Conservation (phyloP, 2,113 vertebrate genomes). For the Drymodes brunneopygia region DNA sequence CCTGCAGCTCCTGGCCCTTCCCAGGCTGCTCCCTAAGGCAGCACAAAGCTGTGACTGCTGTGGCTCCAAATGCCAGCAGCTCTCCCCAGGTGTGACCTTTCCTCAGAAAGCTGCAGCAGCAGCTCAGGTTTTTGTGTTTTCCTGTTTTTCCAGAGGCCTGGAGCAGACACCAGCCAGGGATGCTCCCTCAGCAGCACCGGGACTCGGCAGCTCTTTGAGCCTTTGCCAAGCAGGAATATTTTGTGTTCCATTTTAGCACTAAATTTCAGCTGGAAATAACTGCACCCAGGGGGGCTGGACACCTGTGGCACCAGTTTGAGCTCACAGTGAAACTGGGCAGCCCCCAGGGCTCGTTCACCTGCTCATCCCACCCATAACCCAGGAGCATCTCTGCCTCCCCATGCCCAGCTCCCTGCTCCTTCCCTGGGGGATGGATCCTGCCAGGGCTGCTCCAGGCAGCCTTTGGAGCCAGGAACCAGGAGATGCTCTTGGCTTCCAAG, state of each 20-base stretch:
- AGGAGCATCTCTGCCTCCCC: background rate
- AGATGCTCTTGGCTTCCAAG: background rate
- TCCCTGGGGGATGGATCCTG: background rate
- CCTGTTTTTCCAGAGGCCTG: background rate
- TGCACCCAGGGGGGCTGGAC: background rate
- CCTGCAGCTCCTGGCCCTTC: background rate
- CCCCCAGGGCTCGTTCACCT: rapidly evolving
- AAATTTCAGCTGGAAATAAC: background rate
- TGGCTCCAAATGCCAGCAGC: background rate
- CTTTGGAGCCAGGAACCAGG: rapidly evolving
- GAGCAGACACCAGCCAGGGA: background rate
- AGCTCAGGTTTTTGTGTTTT: background rate
- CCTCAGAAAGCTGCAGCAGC: background rate
- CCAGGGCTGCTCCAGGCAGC: background rate
- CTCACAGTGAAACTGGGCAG: background rate
- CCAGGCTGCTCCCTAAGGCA: background rate
- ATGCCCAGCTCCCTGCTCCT: background rate
- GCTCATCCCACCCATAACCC: no score
- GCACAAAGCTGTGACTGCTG: rapidly evolving
- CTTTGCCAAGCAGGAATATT: background rate
- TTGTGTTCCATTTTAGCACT: no score
- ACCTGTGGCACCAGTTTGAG: background rate
- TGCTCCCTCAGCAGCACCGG: background rate
- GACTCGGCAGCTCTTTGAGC: background rate
- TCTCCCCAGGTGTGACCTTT: background rate